phyloP scores from a whole-genome alignment of 2,888 invertebrate genomes.

The Dryococelus australis region DNA sequence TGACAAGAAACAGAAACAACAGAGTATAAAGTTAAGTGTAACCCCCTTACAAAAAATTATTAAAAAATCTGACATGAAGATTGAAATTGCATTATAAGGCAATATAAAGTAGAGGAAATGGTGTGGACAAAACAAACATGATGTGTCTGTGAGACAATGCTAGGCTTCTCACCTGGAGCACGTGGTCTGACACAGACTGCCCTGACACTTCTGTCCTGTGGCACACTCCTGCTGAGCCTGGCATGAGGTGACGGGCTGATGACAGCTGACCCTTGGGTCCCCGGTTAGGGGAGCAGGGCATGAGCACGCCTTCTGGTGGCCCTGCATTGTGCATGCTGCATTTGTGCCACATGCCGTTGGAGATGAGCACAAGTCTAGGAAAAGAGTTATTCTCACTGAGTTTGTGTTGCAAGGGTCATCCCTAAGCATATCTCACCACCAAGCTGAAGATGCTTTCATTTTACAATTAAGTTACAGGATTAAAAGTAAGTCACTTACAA shows the following conservation, averaged over 20 bases:
- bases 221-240: constrained; percentile 72
- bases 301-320: constrained; percentile 77
- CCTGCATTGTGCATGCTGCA: constrained; percentile 72
- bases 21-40: too few species aligned
- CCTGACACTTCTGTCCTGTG: constrained; percentile 77
- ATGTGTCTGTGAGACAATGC: neutral
- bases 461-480: too few species aligned
- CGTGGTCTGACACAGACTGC: constrained; percentile 76
- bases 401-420: too few species aligned
- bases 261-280: constrained; percentile 77
- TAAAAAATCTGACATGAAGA: too few species aligned
- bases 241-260: constrained; percentile 72
- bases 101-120: neutral
- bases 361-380: constrained; percentile 72
- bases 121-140: neutral
- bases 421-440: too few species aligned
- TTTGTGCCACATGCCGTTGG: constrained; percentile 86
- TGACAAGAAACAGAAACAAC: too few species aligned
- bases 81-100: neutral
- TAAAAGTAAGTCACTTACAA: too few species aligned
- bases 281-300: constrained; percentile 78
- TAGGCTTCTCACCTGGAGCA: constrained; percentile 60
- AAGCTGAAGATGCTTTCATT: too few species aligned
- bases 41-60: too few species aligned
- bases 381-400: constrained; percentile 28